A percentile compares a stretch with the other conserved stretches of the same genome.
Conservation (phyloP, 2,113 vertebrate species). For the Micromys minutus region DNA sequence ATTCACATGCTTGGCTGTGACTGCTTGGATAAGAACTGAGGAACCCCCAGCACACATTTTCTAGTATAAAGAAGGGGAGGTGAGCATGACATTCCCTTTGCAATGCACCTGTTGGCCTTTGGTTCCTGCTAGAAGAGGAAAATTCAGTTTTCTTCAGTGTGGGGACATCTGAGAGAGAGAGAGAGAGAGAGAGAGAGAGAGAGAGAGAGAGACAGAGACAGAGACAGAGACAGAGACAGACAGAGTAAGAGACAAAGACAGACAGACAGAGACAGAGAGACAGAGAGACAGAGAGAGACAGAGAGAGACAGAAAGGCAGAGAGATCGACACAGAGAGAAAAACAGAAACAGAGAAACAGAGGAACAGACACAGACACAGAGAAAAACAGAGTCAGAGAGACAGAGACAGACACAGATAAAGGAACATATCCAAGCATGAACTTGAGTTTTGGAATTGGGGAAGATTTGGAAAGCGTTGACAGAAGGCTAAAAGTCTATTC, state of each 20-base stretch:
- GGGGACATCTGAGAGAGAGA: too few relatives aligned
- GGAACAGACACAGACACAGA: too few relatives aligned
- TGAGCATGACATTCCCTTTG: neutral
- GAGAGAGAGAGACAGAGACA: too few relatives aligned
- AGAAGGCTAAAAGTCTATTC: neutral
- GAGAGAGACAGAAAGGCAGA: too few relatives aligned
- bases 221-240: neutral
- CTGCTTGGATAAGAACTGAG: neutral
- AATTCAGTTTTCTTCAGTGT: neutral
- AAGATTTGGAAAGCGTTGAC: neutral
- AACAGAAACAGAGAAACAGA: too few relatives aligned
- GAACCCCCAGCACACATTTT: neutral
- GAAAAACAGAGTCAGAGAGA: too few relatives aligned
- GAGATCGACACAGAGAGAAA: too few relatives aligned
- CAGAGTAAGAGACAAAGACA: too few relatives aligned
- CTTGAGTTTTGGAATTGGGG: neutral
- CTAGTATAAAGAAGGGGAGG: neutral
- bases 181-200: too few relatives aligned
- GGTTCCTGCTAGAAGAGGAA: neutral
- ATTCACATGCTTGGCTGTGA: neutral
- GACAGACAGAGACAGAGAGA: too few relatives aligned
- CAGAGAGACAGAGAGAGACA: too few relatives aligned
- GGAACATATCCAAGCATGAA: neutral
- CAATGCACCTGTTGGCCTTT: neutral
- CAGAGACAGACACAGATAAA: too few relatives aligned